phyloP scores from a whole-genome alignment of 2,888 invertebrate genomes.

The Poecilobothrus nobilitatus region DNA sequence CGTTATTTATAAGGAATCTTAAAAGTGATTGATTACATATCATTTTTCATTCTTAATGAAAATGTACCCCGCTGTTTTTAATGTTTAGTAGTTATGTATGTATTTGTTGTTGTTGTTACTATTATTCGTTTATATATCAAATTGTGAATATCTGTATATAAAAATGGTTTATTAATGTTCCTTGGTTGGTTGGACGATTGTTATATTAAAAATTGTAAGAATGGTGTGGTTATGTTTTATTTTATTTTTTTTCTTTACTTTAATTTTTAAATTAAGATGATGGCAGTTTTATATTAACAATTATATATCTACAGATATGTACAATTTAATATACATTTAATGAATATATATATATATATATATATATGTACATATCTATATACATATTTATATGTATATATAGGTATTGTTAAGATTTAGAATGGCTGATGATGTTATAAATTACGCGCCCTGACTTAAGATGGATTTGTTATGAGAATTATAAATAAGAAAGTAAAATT shows the following conservation, averaged over 20 bases:
- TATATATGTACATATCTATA: no score
- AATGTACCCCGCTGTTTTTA: constrained; percentile 43
- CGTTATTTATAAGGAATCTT: constrained; percentile 20
- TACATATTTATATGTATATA: no score
- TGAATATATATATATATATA: no score
- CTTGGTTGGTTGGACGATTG: no score
- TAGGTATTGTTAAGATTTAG: background rate
- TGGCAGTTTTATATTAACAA: background rate
- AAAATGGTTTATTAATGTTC: no score
- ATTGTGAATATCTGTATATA: no score
- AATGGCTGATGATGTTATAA: constrained; percentile 6
- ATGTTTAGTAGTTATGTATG: constrained; percentile 14
- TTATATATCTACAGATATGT: no score
- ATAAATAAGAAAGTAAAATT: background rate
- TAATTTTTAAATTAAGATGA: constrained; percentile 1
- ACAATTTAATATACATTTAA: no score
- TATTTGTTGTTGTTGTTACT: background rate
- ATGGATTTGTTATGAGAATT: constrained; percentile 6
- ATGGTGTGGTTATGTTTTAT: background rate
- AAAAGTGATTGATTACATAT: constrained; percentile 45
- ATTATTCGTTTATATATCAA: background rate
- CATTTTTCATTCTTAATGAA: constrained; percentile 47
- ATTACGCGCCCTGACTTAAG: constrained; percentile 1
- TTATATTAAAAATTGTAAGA: no score
- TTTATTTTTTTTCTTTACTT: background rate